These are phyloP conservation scores for Rhinatrema bivittatum DNA, from an alignment of 2,797 vertebrate genomes.

Conservation along the genomic window DNA sequence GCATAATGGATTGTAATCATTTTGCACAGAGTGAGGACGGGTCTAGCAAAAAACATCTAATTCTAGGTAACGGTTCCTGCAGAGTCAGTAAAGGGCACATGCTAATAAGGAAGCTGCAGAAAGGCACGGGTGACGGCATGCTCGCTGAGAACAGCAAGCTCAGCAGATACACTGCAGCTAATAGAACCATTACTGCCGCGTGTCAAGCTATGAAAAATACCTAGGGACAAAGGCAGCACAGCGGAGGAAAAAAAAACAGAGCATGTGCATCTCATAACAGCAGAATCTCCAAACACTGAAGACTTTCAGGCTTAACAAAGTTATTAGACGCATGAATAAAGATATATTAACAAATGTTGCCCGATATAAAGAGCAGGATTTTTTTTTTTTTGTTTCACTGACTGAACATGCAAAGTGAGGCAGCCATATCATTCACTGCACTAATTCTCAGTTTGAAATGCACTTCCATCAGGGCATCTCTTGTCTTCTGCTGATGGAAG, in stretches of 20 bases:
- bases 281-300: slow-evolving; percentile 26
- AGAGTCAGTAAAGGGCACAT: slow-evolving; percentile 69
- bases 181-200: slow-evolving; percentile 74
- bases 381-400: slow-evolving; percentile 17
- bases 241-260: slow-evolving; percentile 29
- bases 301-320: slow-evolving; percentile 18
- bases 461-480: slow-evolving; percentile 17
- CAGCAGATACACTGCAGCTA: slow-evolving; percentile 74
- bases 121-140: slow-evolving; percentile 42
- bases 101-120: slow-evolving; percentile 57
- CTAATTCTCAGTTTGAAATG: slow-evolving; percentile 13
- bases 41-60: slow-evolving; percentile 71
- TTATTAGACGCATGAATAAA: slow-evolving; percentile 29
- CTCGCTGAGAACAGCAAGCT: slow-evolving; percentile 62
- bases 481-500: slow-evolving; percentile 22
- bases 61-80: slow-evolving; percentile 82
- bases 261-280: slow-evolving; percentile 11
- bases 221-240: slow-evolving; percentile 47
- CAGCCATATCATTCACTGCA: slow-evolving; percentile 1
- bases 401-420: slow-evolving; percentile 1
- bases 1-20: slow-evolving; percentile 78
- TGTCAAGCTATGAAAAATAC: slow-evolving; percentile 61
- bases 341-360: slow-evolving; percentile 19
- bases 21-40: slow-evolving; percentile 71
- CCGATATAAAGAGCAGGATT: slow-evolving; percentile 11